A percentile compares a stretch with the other conserved stretches of the same genome.
Evolutionary conservation across 1,140 invertebrate species (phyloP).

Genomic region (Semibalanus balanoides): DNA sequence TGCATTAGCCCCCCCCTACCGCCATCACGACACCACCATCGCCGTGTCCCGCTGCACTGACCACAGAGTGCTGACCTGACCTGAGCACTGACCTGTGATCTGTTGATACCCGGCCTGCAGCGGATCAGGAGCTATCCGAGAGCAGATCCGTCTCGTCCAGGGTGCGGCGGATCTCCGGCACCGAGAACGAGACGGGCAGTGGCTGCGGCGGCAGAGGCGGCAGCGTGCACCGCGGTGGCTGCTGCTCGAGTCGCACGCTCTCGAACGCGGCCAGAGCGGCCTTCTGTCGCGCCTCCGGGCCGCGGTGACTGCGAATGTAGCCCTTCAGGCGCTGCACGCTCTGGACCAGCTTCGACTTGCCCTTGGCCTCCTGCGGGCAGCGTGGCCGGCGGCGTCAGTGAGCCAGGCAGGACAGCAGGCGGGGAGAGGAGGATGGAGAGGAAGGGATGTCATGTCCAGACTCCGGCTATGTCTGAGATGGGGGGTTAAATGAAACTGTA

Average conservation of each 20-base stretch:
- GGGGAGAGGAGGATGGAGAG: no score
- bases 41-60: no score
- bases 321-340: not conserved
- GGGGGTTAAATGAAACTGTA: no score
- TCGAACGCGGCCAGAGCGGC: not conserved
- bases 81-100: not conserved
- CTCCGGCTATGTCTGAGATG: no score
- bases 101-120: not conserved
- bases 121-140: not conserved
- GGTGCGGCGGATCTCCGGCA: not conserved
- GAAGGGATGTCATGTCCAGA: no score
- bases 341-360: constrained; percentile 5
- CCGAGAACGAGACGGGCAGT: not conserved
- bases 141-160: not conserved
- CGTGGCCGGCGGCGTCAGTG: no score
- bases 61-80: no score
- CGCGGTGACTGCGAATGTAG: not conserved
- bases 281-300: not conserved
- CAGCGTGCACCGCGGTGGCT: not conserved
- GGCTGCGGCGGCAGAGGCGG: no score
- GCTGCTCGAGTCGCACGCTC: no score
- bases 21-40: no score
- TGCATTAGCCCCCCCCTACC: no score
- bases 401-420: no score
- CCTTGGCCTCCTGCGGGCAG: not conserved